Conservation (phyloP, 2,888 invertebrate species). For the Spodoptera exigua region DNA sequence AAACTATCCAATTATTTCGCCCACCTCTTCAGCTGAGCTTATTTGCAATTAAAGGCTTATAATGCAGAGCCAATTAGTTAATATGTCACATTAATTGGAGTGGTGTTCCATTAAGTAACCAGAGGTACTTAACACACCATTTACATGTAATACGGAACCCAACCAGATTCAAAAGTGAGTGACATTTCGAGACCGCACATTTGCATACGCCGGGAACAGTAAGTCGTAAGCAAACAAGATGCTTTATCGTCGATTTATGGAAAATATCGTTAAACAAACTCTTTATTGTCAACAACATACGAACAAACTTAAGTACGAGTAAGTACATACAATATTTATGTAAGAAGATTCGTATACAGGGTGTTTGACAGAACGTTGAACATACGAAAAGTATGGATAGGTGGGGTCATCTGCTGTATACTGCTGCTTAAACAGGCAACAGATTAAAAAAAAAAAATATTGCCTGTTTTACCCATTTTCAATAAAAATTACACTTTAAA, state of each 20-base stretch:
- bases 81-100: no score
- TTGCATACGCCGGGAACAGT: conserved; percentile 41
- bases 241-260: conserved; percentile 52
- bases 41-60: no score
- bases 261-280: conserved; percentile 62
- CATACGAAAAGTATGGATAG: conserved; percentile 2
- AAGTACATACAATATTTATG: conserved; percentile 16
- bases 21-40: no score
- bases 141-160: conserved; percentile 1
- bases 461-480: no score
- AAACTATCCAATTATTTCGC: no score
- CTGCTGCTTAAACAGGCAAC: no score
- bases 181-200: conserved; percentile 31
- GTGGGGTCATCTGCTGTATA: conserved; percentile 1
- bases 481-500: no score
- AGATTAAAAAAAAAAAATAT: no score
- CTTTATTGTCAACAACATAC: conserved; percentile 48
- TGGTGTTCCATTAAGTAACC: no score
- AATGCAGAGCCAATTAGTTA: no score
- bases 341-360: neutral
- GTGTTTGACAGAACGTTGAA: conserved; percentile 1
- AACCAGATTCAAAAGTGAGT: conserved; percentile 25
- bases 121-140: neutral
- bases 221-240: conserved; percentile 45
- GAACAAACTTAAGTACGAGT: conserved; percentile 21